These are phyloP conservation scores for Taenaris catops DNA, from an alignment of 2,888 invertebrate genomes.

Conservation along the genomic window DNA sequence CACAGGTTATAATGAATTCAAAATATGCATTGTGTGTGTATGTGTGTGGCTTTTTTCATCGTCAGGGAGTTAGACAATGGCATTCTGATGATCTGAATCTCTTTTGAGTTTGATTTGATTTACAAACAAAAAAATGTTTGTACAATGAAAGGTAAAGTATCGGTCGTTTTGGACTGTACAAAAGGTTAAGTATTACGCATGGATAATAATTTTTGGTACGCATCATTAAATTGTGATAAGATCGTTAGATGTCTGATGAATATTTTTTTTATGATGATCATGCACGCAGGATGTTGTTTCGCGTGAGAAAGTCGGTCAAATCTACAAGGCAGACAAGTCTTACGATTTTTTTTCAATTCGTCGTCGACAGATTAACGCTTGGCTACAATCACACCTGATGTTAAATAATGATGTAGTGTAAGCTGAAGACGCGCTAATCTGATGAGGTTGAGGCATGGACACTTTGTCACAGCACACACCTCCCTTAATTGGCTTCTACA, in stretches of 20 bases:
- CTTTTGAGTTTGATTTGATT: constrained; percentile 35
- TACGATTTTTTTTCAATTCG: too few species aligned
- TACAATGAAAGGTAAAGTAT: constrained; percentile 38
- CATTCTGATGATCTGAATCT: constrained; percentile 45
- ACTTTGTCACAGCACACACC: too few species aligned
- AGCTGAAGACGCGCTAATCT: too few species aligned
- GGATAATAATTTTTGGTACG: constrained; percentile 56
- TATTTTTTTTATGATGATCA: constrained; percentile 30
- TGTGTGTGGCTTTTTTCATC: constrained; percentile 54
- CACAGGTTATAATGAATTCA: constrained; percentile 72
- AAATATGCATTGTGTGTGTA: constrained; percentile 70
- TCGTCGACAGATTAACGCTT: too few species aligned
- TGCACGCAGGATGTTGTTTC: constrained; percentile 18
- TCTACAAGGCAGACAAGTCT: too few species aligned
- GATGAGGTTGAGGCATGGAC: too few species aligned
- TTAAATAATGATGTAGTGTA: too few species aligned
- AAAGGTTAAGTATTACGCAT: constrained; percentile 32
- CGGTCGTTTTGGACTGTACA: constrained; percentile 40
- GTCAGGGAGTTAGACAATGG: constrained; percentile 55
- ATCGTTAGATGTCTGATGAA: constrained; percentile 39
- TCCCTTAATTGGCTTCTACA: too few species aligned
- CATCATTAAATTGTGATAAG: constrained; percentile 65
- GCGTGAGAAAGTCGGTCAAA: constrained; percentile 21
- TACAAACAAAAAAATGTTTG: constrained; percentile 34
- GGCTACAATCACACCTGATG: too few species aligned